Evolutionary conservation across 2,113 vertebrate genomes (phyloP).

Genomic region (Boleophthalmus pectinirostris): DNA sequence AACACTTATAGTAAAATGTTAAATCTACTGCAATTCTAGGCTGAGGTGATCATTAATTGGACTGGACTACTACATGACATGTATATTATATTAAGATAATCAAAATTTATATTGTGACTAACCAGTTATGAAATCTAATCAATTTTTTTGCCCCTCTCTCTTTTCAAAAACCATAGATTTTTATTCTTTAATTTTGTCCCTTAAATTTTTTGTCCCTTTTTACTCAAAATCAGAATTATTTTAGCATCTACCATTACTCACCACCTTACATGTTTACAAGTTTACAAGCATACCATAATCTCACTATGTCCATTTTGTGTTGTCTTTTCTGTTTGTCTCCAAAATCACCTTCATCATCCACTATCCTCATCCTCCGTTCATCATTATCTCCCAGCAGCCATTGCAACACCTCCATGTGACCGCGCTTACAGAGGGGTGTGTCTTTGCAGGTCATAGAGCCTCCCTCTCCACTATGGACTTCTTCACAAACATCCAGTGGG

Average conservation of each 20-base stretch:
- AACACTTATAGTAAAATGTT: too few species aligned
- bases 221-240: slow-evolving; percentile 55
- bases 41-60: background rate
- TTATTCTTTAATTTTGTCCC: slow-evolving; percentile 89
- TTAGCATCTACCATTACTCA: slow-evolving; percentile 40
- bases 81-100: background rate
- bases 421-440: slow-evolving; percentile 67
- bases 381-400: slow-evolving; percentile 69
- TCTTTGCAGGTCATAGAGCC: slow-evolving; percentile 77
- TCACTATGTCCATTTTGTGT: slow-evolving; percentile 62
- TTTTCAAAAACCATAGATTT: slow-evolving; percentile 83
- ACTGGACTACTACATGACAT: background rate
- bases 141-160: slow-evolving; percentile 70
- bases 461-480: slow-evolving; percentile 34
- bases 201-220: slow-evolving; percentile 79
- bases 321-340: slow-evolving; percentile 33
- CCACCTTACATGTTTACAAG: background rate
- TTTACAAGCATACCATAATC: background rate
- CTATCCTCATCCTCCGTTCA: slow-evolving; percentile 30
- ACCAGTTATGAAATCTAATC: slow-evolving; percentile 39
- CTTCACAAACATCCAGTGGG: slow-evolving; percentile 7
- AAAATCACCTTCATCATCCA: slow-evolving; percentile 8
- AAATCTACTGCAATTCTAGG: background rate
- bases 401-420: slow-evolving; percentile 73
- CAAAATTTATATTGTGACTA: background rate